Conservation (phyloP, 2,113 vertebrate genomes). For the Haliaeetus leucogaster region DNA sequence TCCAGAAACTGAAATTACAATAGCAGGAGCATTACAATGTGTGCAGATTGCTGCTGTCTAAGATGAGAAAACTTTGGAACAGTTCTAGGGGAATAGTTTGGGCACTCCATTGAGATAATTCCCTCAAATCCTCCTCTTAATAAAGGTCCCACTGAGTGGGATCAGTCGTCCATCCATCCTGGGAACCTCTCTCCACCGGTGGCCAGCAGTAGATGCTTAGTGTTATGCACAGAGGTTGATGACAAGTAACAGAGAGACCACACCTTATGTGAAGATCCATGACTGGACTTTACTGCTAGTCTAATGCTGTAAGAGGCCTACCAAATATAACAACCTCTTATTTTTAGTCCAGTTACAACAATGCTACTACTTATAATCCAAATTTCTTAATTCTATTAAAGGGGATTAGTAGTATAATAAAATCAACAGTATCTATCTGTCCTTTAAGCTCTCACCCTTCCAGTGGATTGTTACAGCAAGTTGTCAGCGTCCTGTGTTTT, state of each 20-base stretch:
- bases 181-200: background rate
- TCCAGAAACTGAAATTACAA: slow-evolving; percentile 4
- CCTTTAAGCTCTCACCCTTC: background rate
- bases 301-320: background rate
- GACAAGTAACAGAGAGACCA: background rate
- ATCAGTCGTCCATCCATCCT: background rate
- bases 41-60: background rate
- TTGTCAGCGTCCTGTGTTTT: background rate
- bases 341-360: background rate
- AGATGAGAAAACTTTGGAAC: background rate
- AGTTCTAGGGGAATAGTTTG: background rate
- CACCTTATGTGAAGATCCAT: background rate
- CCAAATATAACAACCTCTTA: background rate
- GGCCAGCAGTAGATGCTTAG: background rate
- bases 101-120: background rate
- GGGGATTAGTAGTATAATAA: background rate
- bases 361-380: background rate
- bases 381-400: background rate
- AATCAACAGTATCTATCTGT: background rate
- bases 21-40: background rate
- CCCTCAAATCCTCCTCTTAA: background rate
- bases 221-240: background rate
- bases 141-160: background rate
- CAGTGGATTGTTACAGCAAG: background rate
- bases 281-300: background rate